A percentile compares a stretch with the other conserved stretches of the same genome.
Conservation (phyloP, 1,140 invertebrate genomes). For the Diachasmimorpha longicaudata region DNA sequence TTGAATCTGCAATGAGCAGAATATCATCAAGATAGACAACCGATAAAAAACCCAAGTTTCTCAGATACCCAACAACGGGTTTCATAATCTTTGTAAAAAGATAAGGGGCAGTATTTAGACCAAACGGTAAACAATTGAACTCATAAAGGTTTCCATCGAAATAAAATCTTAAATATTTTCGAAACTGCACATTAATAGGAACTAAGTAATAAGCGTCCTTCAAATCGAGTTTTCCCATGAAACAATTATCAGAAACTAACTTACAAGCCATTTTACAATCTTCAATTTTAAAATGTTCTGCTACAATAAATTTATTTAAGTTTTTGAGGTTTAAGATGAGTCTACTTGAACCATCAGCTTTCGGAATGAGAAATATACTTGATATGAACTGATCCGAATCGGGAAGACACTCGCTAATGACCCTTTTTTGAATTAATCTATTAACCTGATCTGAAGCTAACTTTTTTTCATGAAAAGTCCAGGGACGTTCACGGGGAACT, state of each 20-base stretch:
- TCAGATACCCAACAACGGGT: neutral
- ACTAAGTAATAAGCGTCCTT: neutral
- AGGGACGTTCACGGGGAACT: too few relatives aligned
- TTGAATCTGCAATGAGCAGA: too few relatives aligned
- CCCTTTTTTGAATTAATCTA: too few relatives aligned
- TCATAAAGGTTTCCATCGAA: neutral
- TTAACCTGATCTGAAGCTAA: too few relatives aligned
- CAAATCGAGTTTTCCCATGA: neutral
- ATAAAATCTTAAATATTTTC: neutral
- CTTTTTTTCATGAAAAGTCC: too few relatives aligned
- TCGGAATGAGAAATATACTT: neutral
- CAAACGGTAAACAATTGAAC: slow-evolving; percentile 12
- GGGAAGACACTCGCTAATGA: too few relatives aligned
- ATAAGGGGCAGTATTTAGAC: neutral
- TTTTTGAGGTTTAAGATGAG: neutral
- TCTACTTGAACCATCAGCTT: neutral
- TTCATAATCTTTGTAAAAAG: slow-evolving; percentile 13
- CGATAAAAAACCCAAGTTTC: neutral
- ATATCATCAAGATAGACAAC: slow-evolving; percentile 7
- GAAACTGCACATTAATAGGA: neutral
- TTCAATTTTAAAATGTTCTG: neutral
- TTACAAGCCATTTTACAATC: neutral
- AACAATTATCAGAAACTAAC: neutral
- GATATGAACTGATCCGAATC: too few relatives aligned
- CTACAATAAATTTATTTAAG: neutral